Base-by-base conservation (phyloP, 2,797 vertebrate genomes). In the Decapterus maruadsi region DNA sequence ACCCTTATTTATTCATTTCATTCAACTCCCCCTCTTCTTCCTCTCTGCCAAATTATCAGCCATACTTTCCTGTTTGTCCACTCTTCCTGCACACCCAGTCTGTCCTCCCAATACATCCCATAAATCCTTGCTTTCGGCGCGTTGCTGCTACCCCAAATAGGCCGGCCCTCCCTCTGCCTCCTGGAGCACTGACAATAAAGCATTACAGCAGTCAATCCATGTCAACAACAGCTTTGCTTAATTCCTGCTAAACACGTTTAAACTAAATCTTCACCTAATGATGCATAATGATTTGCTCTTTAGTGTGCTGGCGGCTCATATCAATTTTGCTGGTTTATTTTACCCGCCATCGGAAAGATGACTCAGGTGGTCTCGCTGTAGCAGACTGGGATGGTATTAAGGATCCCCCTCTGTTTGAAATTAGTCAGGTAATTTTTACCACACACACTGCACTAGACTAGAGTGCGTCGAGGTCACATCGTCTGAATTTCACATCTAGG, bases 201-300 rank as follows among this genome's bases (percentile, higher is more conserved):
- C 94, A 95, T 95, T 96, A 95, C 94, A 95, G 95, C 95, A 95
- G 94, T 96, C 95, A 94, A 95, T 95, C 94, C 95, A 96, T 95
- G 95, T 96, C 95, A 96, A 95, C 95, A 95, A 93, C 94, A 95
- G 95, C 95, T 96, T 96, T 96, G 95, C 95, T 95, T 96, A 96
- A 96, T 95, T 95, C 95, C 95, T 92, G 92, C 95, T 96, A 94
- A 96, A 95, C 95, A 94, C 94, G 87, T 95, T 95, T 94, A 95
- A 95, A 95, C 95, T 95, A 96, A 96, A 96, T 95, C 95, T 96
- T 96, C 93, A 93, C 94, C 94, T 96, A 96, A 96, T 96, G 95
- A 96, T 95, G 95, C 94, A 94, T 94, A 95, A 95, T 94, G 94
- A 96, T 95, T 93, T 93, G 93, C 93, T 95, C 94, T 94, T 94